Evolutionary conservation across 1,140 invertebrate species (phyloP).

Genomic region (Monomorium pharaonis): DNA sequence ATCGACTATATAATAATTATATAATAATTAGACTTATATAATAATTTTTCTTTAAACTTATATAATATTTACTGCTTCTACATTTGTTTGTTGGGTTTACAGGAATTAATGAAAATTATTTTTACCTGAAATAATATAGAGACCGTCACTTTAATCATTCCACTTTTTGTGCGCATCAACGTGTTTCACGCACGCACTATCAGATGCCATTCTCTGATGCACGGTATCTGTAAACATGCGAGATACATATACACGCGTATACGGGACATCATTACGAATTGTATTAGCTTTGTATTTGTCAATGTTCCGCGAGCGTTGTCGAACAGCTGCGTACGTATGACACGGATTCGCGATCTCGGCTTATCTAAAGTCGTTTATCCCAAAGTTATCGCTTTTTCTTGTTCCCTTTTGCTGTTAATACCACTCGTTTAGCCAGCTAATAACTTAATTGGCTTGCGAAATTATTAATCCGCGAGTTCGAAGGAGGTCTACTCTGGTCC

Average conservation of each 20-base stretch:
- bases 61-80: no score
- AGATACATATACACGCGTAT: not conserved
- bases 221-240: conserved; percentile 38
- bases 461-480: not conserved
- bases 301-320: not conserved
- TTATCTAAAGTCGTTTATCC: not conserved
- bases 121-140: no score
- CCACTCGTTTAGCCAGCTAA: not conserved
- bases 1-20: no score
- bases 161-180: not conserved
- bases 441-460: not conserved
- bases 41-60: no score
- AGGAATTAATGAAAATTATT: no score
- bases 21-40: no score
- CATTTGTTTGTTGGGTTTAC: no score
- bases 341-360: not conserved
- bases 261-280: conserved; percentile 43
- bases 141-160: no score
- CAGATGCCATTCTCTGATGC: conserved; percentile 11
- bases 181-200: not conserved
- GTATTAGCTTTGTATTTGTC: conserved; percentile 8
- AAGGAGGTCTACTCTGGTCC: not conserved
- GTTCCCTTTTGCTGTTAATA: not conserved
- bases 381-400: not conserved
- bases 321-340: not conserved